Base-by-base conservation (phyloP, 2,888 invertebrate genomes). In the Hofmannophila pseudospretella region DNA sequence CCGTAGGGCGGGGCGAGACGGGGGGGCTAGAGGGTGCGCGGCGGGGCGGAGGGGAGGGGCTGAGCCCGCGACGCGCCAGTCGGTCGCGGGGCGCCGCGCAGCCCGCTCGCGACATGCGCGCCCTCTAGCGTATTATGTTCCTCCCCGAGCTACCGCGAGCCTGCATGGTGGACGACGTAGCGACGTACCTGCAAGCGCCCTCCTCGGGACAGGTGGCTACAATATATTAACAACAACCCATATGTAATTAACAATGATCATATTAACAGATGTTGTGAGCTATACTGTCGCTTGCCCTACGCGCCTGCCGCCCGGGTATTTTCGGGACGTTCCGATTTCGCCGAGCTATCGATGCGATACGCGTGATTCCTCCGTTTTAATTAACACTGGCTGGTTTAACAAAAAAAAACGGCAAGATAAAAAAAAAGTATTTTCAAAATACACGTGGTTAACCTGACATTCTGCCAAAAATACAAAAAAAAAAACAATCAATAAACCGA, bases 151-250 rank as follows among this genome's bases (percentile, higher is more conserved):
- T 94, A 79, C 90, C 95, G 89, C 93, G 95, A 90, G 94, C 94
- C 94, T 95, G 95, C 91, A 95, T 95, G 95, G 95, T 95, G 92
- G 95, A 95, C 92, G 95, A 95, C 94, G 95, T 95, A 88, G 94
- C 95, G 87, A 94, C 95, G 85, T 96, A 95, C 90, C 93, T 95
- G 78, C 95, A 95, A 91, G 94, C 95, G 89, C 95, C 95, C 90
- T 95, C 95, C 90, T 94, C 95, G 90, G 95, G 95, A 92, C 95
- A 96, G 95, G 95, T 95, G 91, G 90, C 80, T 84, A 85, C 78
- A 80, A 76, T 78, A 64, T 79, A 81, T 81, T 81, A 81, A 82
- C 80, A 82, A 81, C 79, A 84, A 79, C 82, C 81, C 79, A 86
- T 84, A 86, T 86, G 87, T 87, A 86, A 86, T 86, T 86, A 84